These are phyloP conservation scores for Automeris io DNA, from an alignment of 2,888 invertebrate species.

Conservation along the genomic window DNA sequence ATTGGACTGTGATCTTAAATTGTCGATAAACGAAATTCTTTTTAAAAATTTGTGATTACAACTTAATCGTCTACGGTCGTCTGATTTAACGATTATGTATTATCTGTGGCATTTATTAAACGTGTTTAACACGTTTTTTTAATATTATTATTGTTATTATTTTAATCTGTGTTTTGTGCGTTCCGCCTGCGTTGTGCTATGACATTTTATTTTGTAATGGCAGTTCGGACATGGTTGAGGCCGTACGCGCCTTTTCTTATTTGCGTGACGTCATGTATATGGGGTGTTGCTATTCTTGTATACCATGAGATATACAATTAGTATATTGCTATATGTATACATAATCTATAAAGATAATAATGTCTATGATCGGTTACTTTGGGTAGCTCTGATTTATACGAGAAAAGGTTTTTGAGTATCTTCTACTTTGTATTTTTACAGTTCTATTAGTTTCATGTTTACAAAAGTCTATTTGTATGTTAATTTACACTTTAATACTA, in stretches of 20 bases:
- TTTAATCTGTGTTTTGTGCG: conserved; percentile 21
- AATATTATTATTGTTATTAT: conserved; percentile 24
- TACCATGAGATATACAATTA: conserved; percentile 63
- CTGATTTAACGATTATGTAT: conserved; percentile 43
- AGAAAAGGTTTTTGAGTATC: too few species aligned
- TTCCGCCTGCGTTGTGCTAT: conserved; percentile 47
- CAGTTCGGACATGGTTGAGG: conserved; percentile 78
- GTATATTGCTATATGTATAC: too few species aligned
- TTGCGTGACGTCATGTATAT: conserved; percentile 93
- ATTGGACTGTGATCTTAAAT: conserved; percentile 57
- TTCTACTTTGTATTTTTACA: too few species aligned
- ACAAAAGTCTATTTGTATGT: too few species aligned
- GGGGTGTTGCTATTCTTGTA: conserved; percentile 80
- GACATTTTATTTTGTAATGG: conserved; percentile 27
- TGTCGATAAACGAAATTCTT: conserved; percentile 19
- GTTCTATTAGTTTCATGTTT: too few species aligned
- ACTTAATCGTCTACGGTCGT: conserved; percentile 25
- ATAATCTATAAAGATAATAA: too few species aligned
- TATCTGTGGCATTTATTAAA: conserved; percentile 59
- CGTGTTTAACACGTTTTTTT: conserved; percentile 46
- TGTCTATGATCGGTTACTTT: too few species aligned
- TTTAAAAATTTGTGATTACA: conserved; percentile 21
- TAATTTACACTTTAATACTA: too few species aligned
- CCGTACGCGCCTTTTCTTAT: conserved; percentile 87
- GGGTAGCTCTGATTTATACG: too few species aligned